Conservation (phyloP, 2,888 invertebrate genomes). For the Diplazon laetatorius region DNA sequence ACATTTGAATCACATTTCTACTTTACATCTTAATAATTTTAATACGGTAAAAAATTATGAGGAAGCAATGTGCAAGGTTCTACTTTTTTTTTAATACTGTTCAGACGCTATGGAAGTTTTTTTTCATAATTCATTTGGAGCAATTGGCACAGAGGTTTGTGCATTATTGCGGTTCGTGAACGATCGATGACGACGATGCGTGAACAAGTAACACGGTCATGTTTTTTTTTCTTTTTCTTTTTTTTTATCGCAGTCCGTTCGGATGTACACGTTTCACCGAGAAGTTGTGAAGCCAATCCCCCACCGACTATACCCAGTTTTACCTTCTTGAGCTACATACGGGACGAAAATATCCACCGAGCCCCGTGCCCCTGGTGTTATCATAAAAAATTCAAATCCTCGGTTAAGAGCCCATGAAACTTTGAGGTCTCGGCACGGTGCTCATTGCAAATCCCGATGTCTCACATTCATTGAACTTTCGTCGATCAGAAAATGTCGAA, state of each 20-base stretch:
- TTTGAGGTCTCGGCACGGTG: constrained; percentile 50
- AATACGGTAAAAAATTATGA: too few species aligned
- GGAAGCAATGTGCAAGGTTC: too few species aligned
- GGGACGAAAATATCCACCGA: constrained; percentile 2
- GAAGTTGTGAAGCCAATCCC: neutral
- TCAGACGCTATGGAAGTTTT: too few species aligned
- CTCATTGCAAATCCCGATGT: constrained; percentile 1
- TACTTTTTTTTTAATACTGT: too few species aligned
- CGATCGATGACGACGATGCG: constrained; percentile 55
- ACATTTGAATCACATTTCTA: too few species aligned
- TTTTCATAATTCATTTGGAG: too few species aligned
- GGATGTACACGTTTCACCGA: neutral
- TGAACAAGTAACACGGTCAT: constrained; percentile 51
- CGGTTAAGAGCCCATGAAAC: constrained; percentile 47
- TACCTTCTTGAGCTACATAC: constrained; percentile 13
- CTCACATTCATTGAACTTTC: too few species aligned
- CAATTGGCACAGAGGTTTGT: constrained; percentile 23
- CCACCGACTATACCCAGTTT: constrained; percentile 14
- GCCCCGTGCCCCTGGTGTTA: constrained; percentile 22
- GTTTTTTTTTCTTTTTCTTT: too few species aligned
- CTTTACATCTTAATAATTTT: too few species aligned
- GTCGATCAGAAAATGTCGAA: too few species aligned
- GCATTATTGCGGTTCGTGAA: constrained; percentile 53
- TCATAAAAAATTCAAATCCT: constrained; percentile 57
- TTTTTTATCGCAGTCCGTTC: neutral